phyloP scores from a whole-genome alignment of 2,113 vertebrate genomes.

The Trematomus loennbergii region DNA sequence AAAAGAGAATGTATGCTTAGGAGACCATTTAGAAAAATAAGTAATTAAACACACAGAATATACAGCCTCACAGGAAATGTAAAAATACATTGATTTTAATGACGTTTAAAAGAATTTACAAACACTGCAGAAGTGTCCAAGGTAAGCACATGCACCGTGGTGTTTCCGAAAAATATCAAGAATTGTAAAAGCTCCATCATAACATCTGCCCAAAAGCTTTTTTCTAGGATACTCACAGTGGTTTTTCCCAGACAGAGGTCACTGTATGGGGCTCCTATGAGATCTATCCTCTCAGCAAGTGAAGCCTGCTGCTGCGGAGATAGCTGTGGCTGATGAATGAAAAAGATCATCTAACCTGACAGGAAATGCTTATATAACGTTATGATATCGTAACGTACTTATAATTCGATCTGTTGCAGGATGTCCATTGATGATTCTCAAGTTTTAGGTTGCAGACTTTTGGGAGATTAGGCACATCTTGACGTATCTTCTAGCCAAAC shows the following conservation, averaged over 20 bases:
- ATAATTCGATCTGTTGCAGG: slow-evolving; percentile 25
- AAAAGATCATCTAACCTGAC: slow-evolving; percentile 55
- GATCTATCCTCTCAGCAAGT: slow-evolving; percentile 27
- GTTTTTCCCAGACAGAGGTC: slow-evolving; percentile 25
- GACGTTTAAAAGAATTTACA: slow-evolving; percentile 19
- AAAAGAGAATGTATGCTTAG: background rate
- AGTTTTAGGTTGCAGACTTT: slow-evolving; percentile 40
- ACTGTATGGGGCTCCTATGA: slow-evolving; percentile 3
- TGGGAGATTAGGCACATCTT: slow-evolving; percentile 25
- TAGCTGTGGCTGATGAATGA: slow-evolving; percentile 46
- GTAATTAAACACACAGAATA: slow-evolving; percentile 19
- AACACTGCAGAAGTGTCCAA: slow-evolving; percentile 11
- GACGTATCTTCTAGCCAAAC: slow-evolving; percentile 8
- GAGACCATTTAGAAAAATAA: slow-evolving; percentile 17
- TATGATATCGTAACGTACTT: slow-evolving; percentile 40
- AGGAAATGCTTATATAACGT: slow-evolving; percentile 55
- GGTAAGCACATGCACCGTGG: background rate
- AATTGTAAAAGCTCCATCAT: slow-evolving; percentile 23
- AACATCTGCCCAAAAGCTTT: slow-evolving; percentile 43
- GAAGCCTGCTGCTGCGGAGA: slow-evolving; percentile 28
- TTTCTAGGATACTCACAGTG: slow-evolving; percentile 8
- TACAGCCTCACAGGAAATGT: background rate
- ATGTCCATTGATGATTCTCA: slow-evolving; percentile 33
- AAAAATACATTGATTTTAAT: slow-evolving; percentile 1
- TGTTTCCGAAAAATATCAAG: slow-evolving; percentile 5